phyloP scores from a whole-genome alignment of 1,140 invertebrate species.

The Zaprionus camerounensis region DNA sequence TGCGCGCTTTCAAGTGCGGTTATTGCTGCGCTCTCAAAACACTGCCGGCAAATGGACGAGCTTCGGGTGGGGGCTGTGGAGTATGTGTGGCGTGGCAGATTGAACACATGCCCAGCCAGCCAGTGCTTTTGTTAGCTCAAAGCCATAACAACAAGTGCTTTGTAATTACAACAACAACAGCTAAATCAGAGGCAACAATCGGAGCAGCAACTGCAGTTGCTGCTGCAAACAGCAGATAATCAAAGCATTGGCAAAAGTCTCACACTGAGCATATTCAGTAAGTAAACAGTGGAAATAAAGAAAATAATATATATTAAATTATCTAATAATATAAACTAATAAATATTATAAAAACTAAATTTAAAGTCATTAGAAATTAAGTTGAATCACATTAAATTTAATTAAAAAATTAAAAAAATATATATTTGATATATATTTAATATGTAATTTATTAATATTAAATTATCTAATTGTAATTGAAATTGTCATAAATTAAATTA shows the following conservation, averaged over 20 bases:
- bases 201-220: slow-evolving; percentile 11
- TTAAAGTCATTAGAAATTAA: too few relatives aligned
- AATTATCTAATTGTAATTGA: too few relatives aligned
- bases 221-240: slow-evolving; percentile 11
- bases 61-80: too few relatives aligned
- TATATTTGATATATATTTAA: too few relatives aligned
- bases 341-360: too few relatives aligned
- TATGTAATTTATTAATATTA: too few relatives aligned
- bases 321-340: too few relatives aligned
- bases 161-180: slow-evolving; percentile 58
- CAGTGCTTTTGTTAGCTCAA: slow-evolving; percentile 63
- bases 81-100: slow-evolving; percentile 14
- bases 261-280: neutral
- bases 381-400: too few relatives aligned
- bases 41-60: slow-evolving; percentile 19
- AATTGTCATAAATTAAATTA: too few relatives aligned
- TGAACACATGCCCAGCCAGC: slow-evolving; percentile 11
- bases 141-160: slow-evolving; percentile 74
- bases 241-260: neutral
- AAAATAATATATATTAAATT: too few relatives aligned
- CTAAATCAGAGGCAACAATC: neutral
- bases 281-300: neutral
- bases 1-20: slow-evolving; percentile 68
- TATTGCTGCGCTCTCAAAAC: slow-evolving; percentile 66
- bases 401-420: too few relatives aligned